phyloP scores from a whole-genome alignment of 2,888 invertebrate genomes.

The Chamaedrilus cognettii region DNA sequence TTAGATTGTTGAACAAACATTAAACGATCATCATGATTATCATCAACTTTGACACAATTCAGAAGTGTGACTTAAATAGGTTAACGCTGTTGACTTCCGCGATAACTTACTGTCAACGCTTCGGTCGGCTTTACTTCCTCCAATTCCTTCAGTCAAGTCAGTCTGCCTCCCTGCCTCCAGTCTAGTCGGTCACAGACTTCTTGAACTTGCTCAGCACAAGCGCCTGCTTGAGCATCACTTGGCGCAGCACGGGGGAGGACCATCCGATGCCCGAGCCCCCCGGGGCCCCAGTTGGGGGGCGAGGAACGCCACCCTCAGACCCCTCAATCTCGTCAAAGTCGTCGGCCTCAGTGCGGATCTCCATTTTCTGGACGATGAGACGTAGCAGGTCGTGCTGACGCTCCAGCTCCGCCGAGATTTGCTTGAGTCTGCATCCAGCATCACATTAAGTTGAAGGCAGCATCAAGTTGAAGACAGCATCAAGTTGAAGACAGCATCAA shows the following conservation, averaged over 20 bases:
- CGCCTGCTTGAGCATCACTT: constrained; percentile 33
- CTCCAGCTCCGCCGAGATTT: constrained; percentile 70
- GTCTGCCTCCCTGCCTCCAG: too few species aligned
- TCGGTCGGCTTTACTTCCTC: too few species aligned
- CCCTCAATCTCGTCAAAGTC: constrained; percentile 75
- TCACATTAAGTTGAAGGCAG: too few species aligned
- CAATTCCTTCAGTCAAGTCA: too few species aligned
- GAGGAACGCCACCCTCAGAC: neutral
- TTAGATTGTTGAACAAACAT: too few species aligned
- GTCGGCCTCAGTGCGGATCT: constrained; percentile 86
- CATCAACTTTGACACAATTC: too few species aligned
- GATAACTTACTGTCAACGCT: too few species aligned
- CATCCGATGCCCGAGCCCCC: constrained; percentile 25
- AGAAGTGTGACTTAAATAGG: too few species aligned
- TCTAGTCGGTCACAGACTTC: constrained; percentile 11
- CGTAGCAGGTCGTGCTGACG: constrained; percentile 77
- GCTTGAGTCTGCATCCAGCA: constrained; percentile 65
- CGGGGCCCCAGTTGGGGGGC: neutral
- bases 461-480: too few species aligned
- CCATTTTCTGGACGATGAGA: constrained; percentile 80
- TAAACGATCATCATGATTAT: too few species aligned
- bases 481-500: too few species aligned
- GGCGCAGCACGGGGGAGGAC: constrained; percentile 30
- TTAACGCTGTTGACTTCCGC: too few species aligned
- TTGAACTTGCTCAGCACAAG: constrained; percentile 18